Base-by-base conservation (phyloP, 2,797 vertebrate genomes). In the Intellagama lesueurii region DNA sequence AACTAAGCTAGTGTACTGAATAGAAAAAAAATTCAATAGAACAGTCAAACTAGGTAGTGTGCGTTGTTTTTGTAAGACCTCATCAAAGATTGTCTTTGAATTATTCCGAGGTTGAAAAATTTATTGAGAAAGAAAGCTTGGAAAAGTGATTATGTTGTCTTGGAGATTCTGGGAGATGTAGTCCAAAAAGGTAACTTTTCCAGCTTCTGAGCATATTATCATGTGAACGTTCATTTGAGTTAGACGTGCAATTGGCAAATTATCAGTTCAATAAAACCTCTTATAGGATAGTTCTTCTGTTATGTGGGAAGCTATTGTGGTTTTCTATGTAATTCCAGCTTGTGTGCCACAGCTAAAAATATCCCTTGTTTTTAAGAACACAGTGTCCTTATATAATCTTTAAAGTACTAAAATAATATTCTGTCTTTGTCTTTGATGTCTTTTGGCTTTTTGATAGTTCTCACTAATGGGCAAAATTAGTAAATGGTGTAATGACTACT, bases 281-380 rank as follows among this genome's bases (percentile, higher is more conserved):
- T 85, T 32, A 24, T 91, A 88, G 93, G 85, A 72, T 91, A 3
- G 0, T 89, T 90, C 86, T 24, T 90, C 86, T 88, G 83, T 22
- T 89, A 22, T 81, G 26, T 78, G 85, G 87, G 83, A 94, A 90
- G 56, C 87, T 89, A 44, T 28, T 75, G 44, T 88, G 69, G 40
- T 87, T 92, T 90, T 90, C 64, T 11, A 1, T 81, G 68, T 88
- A 87, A n/a, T 87, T 92, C 73, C 72, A 14, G 82, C 92, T 94
- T 77, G 83, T 79, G 90, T 91, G 44, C 95, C 90, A 92, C 89
- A 86, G 79, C 91, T 93, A 91, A 94, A 95, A 94, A 93, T 88
- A 94, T 73, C 69, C 85, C 66, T 84, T 87, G 90, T 88, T 93
- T 56, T 96, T 93, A 95, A 91, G 94, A 94, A 94, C 92, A 92